phyloP scores from a whole-genome alignment of 2,888 invertebrate species.

The Mesoligia furuncula region DNA sequence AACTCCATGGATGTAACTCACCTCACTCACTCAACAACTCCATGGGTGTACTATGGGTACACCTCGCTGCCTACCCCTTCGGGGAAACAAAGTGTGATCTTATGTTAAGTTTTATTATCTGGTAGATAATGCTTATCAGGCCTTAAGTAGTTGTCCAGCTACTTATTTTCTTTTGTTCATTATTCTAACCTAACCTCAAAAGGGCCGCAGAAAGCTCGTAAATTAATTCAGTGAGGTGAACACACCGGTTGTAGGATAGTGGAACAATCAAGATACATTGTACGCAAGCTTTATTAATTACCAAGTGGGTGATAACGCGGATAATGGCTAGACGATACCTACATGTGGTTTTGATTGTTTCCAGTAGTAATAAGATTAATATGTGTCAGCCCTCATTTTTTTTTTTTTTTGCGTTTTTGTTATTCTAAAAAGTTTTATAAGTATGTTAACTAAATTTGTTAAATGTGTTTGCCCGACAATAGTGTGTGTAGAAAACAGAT shows the following conservation, averaged over 20 bases:
- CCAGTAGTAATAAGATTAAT: neutral
- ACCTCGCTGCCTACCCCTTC: neutral
- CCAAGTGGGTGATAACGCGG: slow-evolving; percentile 25
- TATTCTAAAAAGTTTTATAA: neutral
- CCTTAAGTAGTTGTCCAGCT: neutral
- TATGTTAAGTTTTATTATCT: neutral
- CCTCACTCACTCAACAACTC: no score
- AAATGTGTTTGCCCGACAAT: neutral
- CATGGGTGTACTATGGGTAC: no score
- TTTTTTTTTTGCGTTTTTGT: neutral
- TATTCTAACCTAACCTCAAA: slow-evolving; percentile 45
- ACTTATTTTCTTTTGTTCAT: slow-evolving; percentile 18
- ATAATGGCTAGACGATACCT: slow-evolving; percentile 17
- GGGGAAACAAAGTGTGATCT: neutral
- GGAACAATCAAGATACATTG: slow-evolving; percentile 46
- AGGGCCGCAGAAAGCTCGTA: slow-evolving; percentile 37
- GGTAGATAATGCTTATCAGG: neutral
- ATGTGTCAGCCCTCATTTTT: neutral
- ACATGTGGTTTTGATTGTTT: neutral
- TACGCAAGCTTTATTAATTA: slow-evolving; percentile 55
- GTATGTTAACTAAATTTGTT: no score
- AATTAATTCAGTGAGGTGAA: slow-evolving; percentile 62
- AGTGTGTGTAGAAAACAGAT: no score
- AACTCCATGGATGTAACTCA: no score
- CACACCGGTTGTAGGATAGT: slow-evolving; percentile 57